phyloP scores from a whole-genome alignment of 2,888 invertebrate genomes.

The Zygaena filipendulae region DNA sequence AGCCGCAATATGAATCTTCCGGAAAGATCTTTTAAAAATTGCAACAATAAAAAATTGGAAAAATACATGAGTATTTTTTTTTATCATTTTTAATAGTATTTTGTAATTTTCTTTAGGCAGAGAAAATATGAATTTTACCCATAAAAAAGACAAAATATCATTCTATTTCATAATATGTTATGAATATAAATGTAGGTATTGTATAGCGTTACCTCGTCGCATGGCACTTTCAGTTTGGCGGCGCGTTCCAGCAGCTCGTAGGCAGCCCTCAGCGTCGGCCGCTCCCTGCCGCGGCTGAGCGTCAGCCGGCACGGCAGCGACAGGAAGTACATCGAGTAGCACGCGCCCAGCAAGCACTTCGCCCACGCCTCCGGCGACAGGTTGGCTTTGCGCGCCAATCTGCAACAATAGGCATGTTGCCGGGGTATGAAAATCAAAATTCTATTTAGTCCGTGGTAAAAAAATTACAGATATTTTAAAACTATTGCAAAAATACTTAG shows the following conservation, averaged over 20 bases:
- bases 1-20: no score
- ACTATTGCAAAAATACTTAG: no score
- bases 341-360: slow-evolving; percentile 86
- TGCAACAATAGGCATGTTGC: slow-evolving; percentile 24
- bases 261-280: slow-evolving; percentile 80
- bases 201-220: slow-evolving; percentile 91
- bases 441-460: background rate
- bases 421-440: no score
- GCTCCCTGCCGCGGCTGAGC: slow-evolving; percentile 77
- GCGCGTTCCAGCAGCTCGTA: slow-evolving; percentile 90
- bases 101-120: no score
- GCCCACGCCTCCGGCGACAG: slow-evolving; percentile 91
- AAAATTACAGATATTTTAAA: slow-evolving; percentile 1
- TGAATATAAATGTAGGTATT: no score
- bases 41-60: no score
- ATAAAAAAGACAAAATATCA: no score
- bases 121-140: no score
- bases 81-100: no score
- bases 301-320: slow-evolving; percentile 89
- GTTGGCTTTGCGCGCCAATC: slow-evolving; percentile 69
- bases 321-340: slow-evolving; percentile 96
- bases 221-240: slow-evolving; percentile 84
- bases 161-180: no score
- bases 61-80: no score
- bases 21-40: no score